A percentile compares a stretch with the other conserved stretches of the same genome.
Conservation (phyloP, 2,888 invertebrate genomes). For the Reticulitermes lucifugus region DNA sequence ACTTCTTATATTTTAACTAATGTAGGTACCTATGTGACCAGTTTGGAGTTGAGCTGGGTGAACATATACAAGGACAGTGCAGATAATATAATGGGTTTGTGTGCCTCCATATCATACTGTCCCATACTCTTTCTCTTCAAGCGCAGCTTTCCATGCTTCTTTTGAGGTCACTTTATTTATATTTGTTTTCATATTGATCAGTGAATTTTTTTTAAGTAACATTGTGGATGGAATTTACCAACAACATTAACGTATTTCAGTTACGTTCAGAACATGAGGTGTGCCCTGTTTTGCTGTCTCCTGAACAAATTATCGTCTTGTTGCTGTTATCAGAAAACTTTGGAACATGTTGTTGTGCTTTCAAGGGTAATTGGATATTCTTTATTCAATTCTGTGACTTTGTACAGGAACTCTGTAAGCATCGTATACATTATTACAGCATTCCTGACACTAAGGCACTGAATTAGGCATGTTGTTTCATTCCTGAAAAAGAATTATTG, state of each 20-base stretch:
- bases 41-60: too few species aligned
- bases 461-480: not conserved
- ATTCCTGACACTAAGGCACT: not conserved
- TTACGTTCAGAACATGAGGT: not conserved
- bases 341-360: slow-evolving; percentile 9
- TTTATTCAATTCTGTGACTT: not conserved
- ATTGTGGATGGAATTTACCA: not conserved
- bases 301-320: not conserved
- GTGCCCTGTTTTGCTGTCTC: slow-evolving; percentile 1
- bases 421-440: not conserved
- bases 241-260: not conserved
- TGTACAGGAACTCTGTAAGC: not conserved
- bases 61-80: too few species aligned
- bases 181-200: not conserved
- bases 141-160: not conserved
- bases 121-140: slow-evolving; percentile 34
- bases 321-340: slow-evolving; percentile 1
- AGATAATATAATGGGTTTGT: not conserved
- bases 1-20: too few species aligned
- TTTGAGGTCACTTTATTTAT: not conserved
- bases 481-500: not conserved
- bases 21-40: too few species aligned
- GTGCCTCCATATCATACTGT: slow-evolving; percentile 4
- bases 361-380: slow-evolving; percentile 1
- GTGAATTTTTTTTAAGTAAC: not conserved